Percentiles rank a stretch among this genome's conserved stretches.
Evolutionary conservation across 2,113 vertebrate species (phyloP).

Genomic region (Corydoras maculifer): DNA sequence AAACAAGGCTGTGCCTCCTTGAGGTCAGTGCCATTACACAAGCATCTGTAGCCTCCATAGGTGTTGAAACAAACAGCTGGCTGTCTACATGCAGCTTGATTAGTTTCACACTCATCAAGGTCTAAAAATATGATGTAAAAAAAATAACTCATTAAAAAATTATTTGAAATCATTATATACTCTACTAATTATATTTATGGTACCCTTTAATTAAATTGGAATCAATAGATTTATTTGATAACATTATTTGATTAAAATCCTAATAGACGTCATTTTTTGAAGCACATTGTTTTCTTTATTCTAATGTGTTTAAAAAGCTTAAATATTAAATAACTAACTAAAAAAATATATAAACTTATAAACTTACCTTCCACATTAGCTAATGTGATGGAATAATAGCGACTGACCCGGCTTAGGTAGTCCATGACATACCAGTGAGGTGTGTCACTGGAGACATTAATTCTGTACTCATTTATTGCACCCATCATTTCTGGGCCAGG

Average conservation of each 20-base stretch:
- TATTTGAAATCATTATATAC: too few species aligned
- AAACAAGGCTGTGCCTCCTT: slow-evolving; percentile 57
- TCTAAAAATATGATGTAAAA: slow-evolving; percentile 50
- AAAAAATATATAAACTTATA: neutral
- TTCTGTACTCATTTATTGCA: slow-evolving; percentile 53
- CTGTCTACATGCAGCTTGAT: slow-evolving; percentile 50
- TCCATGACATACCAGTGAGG: slow-evolving; percentile 74
- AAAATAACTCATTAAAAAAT: neutral
- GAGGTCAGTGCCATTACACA: slow-evolving; percentile 68
- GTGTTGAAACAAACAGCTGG: slow-evolving; percentile 68
- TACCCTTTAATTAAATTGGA: too few species aligned
- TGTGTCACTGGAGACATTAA: slow-evolving; percentile 74
- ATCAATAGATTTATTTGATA: too few species aligned
- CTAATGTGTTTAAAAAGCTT: too few species aligned
- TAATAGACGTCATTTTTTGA: too few species aligned
- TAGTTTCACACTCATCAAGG: slow-evolving; percentile 65
- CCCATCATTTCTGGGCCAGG: neutral
- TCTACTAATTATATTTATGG: too few species aligned
- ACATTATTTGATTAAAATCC: too few species aligned
- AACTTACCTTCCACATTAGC: slow-evolving; percentile 62
- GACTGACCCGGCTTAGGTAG: slow-evolving; percentile 61
- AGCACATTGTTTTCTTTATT: too few species aligned
- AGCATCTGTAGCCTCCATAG: slow-evolving; percentile 70
- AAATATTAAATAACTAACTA: too few species aligned
- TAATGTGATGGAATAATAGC: slow-evolving; percentile 49